Evolutionary conservation across 2,797 vertebrate species (phyloP), one percentile per base, ranked within the genome.

Genomic region (Cyprinodon diabolis): DNA sequence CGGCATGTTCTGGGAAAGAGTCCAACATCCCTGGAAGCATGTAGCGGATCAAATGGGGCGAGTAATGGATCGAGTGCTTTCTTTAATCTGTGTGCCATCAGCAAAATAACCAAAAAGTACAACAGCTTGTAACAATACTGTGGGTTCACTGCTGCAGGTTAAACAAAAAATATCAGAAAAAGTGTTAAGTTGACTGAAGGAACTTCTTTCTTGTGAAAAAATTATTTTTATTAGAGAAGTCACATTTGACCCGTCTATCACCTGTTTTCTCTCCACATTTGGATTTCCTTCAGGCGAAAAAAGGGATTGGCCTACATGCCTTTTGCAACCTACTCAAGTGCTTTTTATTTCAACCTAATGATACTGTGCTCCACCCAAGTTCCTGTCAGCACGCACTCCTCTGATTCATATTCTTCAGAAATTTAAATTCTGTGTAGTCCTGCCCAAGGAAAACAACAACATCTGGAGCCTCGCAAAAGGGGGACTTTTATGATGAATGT

Each of bases 361-460:
- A 80, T 65, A 83, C 73, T 23, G 17, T 0, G 15, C 69, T 30
- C 55, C 35, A 23, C 62, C 78, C 83, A 91, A 90, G 77, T 66
- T 85, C 71, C 81, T 83, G 85, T 92, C 90, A 87, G 62, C 68
- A 0, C 1, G 1, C 1, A 1, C 15, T 58, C 66, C 19, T 65
- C 66, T 79, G 60, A 57, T 40, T 40, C 54, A 86, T 71, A 51
- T 78, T 82, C 57, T 66, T 25, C 54, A 55, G 74, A 77, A 69
- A 80, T 68, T 15, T 25, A 71, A 78, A 74, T 25, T 25, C 43
- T 1, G 8, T 55, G 49, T 57, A 23, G 62, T 66, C 80, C 83
- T 75, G 80, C 83, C 83, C 82, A 52, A 23, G 40, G 70, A 67
- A 78, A 30, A 71, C n/a, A 43, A 76, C 66, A 83, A 79, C 86